Evolutionary conservation across 2,797 vertebrate genomes (phyloP).

Genomic region (Mormyrops attenuatus): DNA sequence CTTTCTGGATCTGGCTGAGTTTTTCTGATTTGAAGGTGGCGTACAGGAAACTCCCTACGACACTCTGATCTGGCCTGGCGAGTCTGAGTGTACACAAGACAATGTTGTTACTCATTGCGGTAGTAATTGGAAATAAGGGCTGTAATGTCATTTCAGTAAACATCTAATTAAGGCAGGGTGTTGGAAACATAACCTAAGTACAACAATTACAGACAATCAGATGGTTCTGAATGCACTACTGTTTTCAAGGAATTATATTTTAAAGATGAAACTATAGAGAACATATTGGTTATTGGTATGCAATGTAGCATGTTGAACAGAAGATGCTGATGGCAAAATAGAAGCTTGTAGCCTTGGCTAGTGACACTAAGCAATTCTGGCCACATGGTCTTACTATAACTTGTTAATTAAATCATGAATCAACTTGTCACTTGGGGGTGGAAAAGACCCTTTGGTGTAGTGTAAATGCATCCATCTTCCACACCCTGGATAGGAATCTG

Average conservation of each 20-base stretch:
- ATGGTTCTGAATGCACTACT: not conserved
- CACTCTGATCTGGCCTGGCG: not conserved
- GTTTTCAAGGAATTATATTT: not conserved
- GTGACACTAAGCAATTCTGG: not conserved
- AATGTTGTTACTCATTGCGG: not conserved
- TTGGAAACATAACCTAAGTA: not conserved
- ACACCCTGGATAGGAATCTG: not conserved
- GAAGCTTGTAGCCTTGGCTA: not conserved
- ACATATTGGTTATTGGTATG: not conserved
- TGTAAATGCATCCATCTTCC: not conserved
- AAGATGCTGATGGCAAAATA: not conserved
- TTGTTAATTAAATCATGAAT: not conserved
- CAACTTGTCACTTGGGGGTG: not conserved
- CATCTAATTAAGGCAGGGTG: not conserved
- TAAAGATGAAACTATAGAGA: not conserved
- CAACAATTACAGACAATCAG: not conserved
- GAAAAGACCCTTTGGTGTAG: not conserved
- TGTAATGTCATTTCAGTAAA: not conserved
- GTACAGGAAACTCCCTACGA: not conserved
- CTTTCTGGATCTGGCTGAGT: not conserved
- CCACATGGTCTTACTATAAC: not conserved
- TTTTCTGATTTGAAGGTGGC: not conserved
- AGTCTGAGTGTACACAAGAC: not conserved
- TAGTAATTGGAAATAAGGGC: not conserved
- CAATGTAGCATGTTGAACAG: not conserved